Conservation (phyloP, 2,888 invertebrate genomes). For the Keiferia lycopersicella region DNA sequence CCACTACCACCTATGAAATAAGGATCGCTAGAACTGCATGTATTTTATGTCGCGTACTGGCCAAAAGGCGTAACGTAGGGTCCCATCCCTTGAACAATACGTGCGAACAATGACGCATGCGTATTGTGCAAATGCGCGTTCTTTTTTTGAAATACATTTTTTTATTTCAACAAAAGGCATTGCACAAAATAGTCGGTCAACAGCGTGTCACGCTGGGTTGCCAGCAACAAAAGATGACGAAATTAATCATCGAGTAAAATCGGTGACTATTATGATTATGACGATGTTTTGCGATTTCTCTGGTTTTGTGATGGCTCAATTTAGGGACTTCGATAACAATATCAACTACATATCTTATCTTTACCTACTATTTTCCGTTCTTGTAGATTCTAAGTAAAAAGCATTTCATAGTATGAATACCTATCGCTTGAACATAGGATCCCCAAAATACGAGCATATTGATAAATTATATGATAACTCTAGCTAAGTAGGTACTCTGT, state of each 20-base stretch:
- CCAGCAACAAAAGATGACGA: conserved; percentile 62
- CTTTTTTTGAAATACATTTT: conserved; percentile 34
- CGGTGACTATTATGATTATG: conserved; percentile 25
- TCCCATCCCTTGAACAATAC: conserved; percentile 45
- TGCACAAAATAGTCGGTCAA: conserved; percentile 63
- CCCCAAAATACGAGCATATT: no score
- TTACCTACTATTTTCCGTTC: no score
- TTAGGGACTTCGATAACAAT: background rate
- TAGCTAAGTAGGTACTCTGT: no score
- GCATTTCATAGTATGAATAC: no score
- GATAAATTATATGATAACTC: no score
- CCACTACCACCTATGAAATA: background rate
- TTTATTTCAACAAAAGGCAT: conserved; percentile 52
- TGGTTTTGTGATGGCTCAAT: conserved; percentile 2
- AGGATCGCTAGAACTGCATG: background rate
- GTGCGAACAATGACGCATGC: conserved; percentile 54
- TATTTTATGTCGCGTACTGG: conserved; percentile 9
- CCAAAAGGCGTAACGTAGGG: conserved; percentile 52
- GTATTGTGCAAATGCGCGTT: conserved; percentile 52
- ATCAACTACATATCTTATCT: no score
- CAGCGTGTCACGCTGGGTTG: conserved; percentile 61
- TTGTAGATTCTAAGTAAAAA: no score
- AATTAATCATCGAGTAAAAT: conserved; percentile 59
- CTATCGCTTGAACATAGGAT: no score
- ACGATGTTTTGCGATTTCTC: conserved; percentile 38